phyloP scores from a whole-genome alignment of 2,797 vertebrate species.

The Hyperoplus lanceolatus region DNA sequence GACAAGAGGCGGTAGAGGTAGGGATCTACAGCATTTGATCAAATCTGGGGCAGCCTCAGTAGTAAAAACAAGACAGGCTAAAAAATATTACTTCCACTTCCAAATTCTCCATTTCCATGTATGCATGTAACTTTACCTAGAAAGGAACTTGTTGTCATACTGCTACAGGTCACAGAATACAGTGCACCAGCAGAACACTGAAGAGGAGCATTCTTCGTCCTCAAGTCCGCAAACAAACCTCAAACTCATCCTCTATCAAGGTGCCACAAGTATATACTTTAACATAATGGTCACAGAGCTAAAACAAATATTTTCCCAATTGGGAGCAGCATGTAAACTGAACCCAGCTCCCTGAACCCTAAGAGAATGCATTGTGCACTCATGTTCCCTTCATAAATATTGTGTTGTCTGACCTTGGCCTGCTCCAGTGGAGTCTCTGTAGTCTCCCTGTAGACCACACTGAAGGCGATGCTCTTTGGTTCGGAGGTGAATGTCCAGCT shows the following conservation, averaged over 20 bases:
- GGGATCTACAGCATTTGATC: neutral
- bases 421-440: slow-evolving; percentile 88
- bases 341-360: neutral
- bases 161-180: slow-evolving; percentile 2
- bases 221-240: neutral
- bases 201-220: neutral
- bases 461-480: slow-evolving; percentile 96
- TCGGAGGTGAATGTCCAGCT: slow-evolving; percentile 96
- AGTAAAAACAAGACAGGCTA: neutral
- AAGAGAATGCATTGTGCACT: neutral
- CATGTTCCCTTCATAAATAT: neutral
- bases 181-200: neutral
- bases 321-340: neutral
- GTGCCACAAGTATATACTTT: neutral
- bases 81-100: neutral
- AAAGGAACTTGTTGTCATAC: neutral
- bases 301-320: neutral
- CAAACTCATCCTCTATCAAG: no score
- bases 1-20: neutral
- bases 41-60: neutral
- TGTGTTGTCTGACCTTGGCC: slow-evolving; percentile 86
- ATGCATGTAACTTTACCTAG: neutral
- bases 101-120: slow-evolving; percentile 4
- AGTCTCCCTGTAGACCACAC: slow-evolving; percentile 90
- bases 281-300: neutral